Evolutionary conservation across 2,113 vertebrate genomes (phyloP).

Genomic region (Rhinoderma darwinii): DNA sequence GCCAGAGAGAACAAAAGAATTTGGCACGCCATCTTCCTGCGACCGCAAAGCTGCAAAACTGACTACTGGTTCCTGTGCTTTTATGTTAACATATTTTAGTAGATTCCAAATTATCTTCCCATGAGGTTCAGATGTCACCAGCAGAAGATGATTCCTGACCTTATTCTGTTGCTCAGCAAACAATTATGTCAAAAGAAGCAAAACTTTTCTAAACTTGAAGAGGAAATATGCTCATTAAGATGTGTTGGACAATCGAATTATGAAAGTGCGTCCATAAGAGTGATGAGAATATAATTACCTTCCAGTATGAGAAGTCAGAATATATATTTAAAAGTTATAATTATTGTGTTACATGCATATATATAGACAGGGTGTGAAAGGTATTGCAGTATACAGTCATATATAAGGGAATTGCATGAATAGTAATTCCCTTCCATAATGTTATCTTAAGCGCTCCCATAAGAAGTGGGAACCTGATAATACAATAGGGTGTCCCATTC

Average conservation of each 20-base stretch:
- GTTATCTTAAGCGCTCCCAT: too few relatives aligned
- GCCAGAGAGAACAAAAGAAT: slow-evolving; percentile 58
- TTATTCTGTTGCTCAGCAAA: slow-evolving; percentile 36
- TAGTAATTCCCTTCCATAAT: too few relatives aligned
- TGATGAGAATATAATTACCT: not conserved
- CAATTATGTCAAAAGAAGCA: not conserved
- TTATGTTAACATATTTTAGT: slow-evolving; percentile 23
- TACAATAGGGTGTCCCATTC: too few relatives aligned
- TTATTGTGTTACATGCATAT: too few relatives aligned
- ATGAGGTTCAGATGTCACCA: slow-evolving; percentile 27
- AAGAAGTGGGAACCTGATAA: too few relatives aligned
- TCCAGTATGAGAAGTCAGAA: too few relatives aligned
- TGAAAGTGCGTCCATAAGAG: too few relatives aligned
- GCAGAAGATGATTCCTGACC: slow-evolving; percentile 38
- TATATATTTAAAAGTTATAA: too few relatives aligned
- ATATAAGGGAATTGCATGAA: too few relatives aligned
- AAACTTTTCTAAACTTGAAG: slow-evolving; percentile 30
- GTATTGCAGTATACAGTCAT: too few relatives aligned
- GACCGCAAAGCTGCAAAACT: slow-evolving; percentile 34
- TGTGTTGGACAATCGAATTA: not conserved
- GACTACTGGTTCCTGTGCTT: slow-evolving; percentile 39
- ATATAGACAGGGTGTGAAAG: too few relatives aligned
- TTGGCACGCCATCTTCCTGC: slow-evolving; percentile 50
- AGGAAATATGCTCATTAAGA: slow-evolving; percentile 36
- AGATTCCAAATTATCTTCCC: not conserved